Evolutionary conservation across 2,888 invertebrate species (phyloP).

Genomic region (Dolomedes plantarius): DNA sequence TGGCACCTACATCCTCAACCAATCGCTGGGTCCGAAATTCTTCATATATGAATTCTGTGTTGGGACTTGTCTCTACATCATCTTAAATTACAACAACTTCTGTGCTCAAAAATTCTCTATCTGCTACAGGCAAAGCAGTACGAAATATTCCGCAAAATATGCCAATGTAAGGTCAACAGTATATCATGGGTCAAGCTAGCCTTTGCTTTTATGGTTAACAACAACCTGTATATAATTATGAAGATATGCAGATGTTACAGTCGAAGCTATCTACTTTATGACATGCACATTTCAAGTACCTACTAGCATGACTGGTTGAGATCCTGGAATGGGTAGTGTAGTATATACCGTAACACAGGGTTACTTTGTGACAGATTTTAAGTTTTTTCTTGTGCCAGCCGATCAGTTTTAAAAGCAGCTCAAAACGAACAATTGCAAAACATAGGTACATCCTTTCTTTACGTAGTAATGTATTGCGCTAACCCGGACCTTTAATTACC

Average conservation of each 20-base stretch:
- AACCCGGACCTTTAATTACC: too few relatives aligned
- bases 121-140: constrained; percentile 75
- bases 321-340: constrained; percentile 80
- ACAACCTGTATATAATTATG: constrained; percentile 87
- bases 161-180: constrained; percentile 79
- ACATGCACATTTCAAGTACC: constrained; percentile 86
- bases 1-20: constrained; percentile 76
- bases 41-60: constrained; percentile 79
- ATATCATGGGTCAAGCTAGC: constrained; percentile 85
- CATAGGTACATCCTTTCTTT: too few relatives aligned
- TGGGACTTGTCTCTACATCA: constrained; percentile 65
- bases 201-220: constrained; percentile 82
- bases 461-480: too few relatives aligned
- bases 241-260: constrained; percentile 89
- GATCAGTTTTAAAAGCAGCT: too few relatives aligned
- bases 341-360: constrained; percentile 76
- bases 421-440: too few relatives aligned
- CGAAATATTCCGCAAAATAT: constrained; percentile 80
- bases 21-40: constrained; percentile 79
- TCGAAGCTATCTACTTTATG: constrained; percentile 88
- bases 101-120: constrained; percentile 73
- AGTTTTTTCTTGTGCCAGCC: too few relatives aligned
- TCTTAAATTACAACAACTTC: constrained; percentile 73
- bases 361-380: too few relatives aligned
- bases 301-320: constrained; percentile 83